Base-by-base conservation (phyloP, 2,888 invertebrate genomes). In the Chloromyia formosa region DNA sequence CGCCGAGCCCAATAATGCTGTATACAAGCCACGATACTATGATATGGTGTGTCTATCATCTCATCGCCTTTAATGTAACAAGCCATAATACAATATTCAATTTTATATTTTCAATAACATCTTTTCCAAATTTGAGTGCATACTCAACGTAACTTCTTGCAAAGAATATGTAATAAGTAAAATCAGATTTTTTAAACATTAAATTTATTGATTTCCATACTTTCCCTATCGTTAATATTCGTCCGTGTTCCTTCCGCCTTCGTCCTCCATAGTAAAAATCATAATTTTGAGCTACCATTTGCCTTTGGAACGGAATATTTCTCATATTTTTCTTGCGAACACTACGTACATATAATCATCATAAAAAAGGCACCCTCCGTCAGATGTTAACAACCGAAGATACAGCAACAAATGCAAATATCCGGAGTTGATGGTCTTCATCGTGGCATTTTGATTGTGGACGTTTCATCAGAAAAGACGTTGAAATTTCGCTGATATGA, bases 401-500 rank as follows among this genome's bases (percentile, higher is more conserved):
- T 73, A 73, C 73, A 73, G 49, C 73, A 73, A 73, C 73, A 73
- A 73, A 73, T 73, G 62, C 62, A 73, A 61, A 62, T 73, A 73
- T 73, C 73, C 62, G 60, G 73, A 61, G 73, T 61, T 73, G 73
- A 73, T 73, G 73, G 73, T 73, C 62, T 42, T 58, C 72, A 27
- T 73, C 49, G 20, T 60, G 27, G 60, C 73, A 45, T 49, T 61
- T 23, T 49, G 54, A 56, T 71, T 71, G 35, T 14, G 40, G 27
- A 56, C 40, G 18, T 40, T 69, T 22, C 27, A 35, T 71, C 42
- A 49, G 56, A 54, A 27, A 14, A 16, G 16, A 20, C 53, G 54
- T 18, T 18, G 18, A 27, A 53, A 71, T 49, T 66, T 23, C 14
- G 49, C 56, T 56, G 71, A 71, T 71, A 71, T 71, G 71, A 71